Base-by-base conservation (phyloP, 2,888 invertebrate species). In the Ophion obscuratus region DNA sequence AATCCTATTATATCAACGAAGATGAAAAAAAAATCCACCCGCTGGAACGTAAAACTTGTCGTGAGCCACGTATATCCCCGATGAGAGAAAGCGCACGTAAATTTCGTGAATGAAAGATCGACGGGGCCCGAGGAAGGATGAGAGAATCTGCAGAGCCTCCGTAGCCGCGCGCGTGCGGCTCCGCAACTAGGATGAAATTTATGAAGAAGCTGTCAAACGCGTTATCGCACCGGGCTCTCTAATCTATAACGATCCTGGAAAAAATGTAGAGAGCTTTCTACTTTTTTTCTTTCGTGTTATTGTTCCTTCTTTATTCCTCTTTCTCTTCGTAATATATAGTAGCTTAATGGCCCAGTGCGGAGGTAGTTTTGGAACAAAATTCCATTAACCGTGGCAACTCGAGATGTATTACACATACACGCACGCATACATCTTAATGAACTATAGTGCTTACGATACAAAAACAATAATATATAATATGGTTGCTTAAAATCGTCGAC, bases 311-410 rank as follows among this genome's bases (percentile, higher is more conserved):
- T 75, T 75, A 31, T 62, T 17, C 17, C 20, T 70, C 27, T 59
- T 40, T 53, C 20, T 4, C 62, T 76, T 70, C 74, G 66, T 81
- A 61, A 81, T 81, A 74, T 78, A 31, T 31, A 4, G 31, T 4
- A 31, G 31, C 31, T 31, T 31, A 67, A 83, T 83, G 59, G 68
- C 11, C 24, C 64, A 24, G 57, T 31, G 44, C 11, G 57, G 75
- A 64, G 75, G 64, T 53, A 80, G 59, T 84, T 76, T 76, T 47
- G 57, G 62, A 79, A 68, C 47, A 24, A 80, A 84, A 84, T 84
- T 80, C 84, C 80, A 80, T 57, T 24, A 71, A 75, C 57, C 64
- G 31, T 66, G 53, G 74, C 64, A 68, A 75, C 64, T 64, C 31
- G 2, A 27, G 31, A 14, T 10, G 64, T 31, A 11, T 31, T 47